Base-by-base conservation (phyloP, 2,888 invertebrate species). In the Ectemnius lituratus region DNA sequence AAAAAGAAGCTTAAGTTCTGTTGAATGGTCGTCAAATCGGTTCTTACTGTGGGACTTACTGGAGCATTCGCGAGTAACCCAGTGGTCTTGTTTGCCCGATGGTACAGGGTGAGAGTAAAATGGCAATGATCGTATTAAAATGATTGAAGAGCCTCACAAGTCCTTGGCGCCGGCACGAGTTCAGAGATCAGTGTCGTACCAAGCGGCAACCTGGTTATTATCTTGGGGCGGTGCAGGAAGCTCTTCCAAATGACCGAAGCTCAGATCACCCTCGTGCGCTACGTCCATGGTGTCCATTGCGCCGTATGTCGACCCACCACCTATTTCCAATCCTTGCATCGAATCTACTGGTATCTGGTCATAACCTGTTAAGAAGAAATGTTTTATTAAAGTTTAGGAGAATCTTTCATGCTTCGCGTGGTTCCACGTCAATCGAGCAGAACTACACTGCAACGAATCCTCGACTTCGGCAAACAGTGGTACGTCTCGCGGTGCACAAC, bases 311-410 rank as follows among this genome's bases (percentile, higher is more conserved):
- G 93, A 93, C 71, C 95, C 95, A 85, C 95, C 95, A 89, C 96
- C 97, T 90, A 98, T 96, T 91, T 98, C 98, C 89, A 98, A 93
- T 82, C 97, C 97, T 93, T 98, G 97, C 97, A 98, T 97, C 87
- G 96, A 96, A 93, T 97, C 97, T 95, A 98, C 96, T 94, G 97
- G 98, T 94, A 98, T 95, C 94, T 97, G 97, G 94, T 98, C 98
- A 95, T 97, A 98, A 93, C 97, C 98, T 97, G 93, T 79, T 67
- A 45, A n/a, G n/a, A 27, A 77, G 20, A 77, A 77, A 76, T 71
- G 62, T 59, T 47, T 47, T 16, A 56, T 58, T 77, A 27, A 71
- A 63, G 37, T 18, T 49, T 65, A 16, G 13, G 20, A 20, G 20
- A 27, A 16, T 65, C 13, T 52, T 1, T 8, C 62, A 8, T 18